Conservation (phyloP, 2,888 invertebrate genomes). For the Elysia crispata region DNA sequence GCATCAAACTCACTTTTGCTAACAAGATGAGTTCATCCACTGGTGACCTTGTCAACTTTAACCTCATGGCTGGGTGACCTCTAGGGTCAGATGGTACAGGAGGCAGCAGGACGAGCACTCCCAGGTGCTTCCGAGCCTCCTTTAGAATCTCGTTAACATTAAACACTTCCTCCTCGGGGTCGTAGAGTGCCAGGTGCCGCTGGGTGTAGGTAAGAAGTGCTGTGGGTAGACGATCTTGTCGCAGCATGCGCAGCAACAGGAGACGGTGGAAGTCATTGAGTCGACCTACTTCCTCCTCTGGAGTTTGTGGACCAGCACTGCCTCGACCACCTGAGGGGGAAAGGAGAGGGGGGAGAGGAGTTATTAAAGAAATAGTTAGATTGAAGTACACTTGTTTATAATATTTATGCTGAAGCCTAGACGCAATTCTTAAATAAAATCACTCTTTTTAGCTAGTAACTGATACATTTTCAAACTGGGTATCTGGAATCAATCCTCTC, state of each 20-base stretch:
- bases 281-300: constrained; percentile 66
- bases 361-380: neutral
- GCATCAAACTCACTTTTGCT: constrained; percentile 61
- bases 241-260: constrained; percentile 74
- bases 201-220: constrained; percentile 71
- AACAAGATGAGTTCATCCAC: constrained; percentile 63
- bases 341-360: neutral
- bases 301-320: constrained; percentile 40
- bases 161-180: constrained; percentile 59
- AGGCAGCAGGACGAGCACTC: constrained; percentile 71
- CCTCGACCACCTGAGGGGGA: constrained; percentile 42
- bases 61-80: constrained; percentile 62
- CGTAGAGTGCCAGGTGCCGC: constrained; percentile 65
- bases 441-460: too few relatives aligned
- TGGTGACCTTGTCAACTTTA: constrained; percentile 65
- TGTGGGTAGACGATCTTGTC: constrained; percentile 75
- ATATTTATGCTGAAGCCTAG: too few relatives aligned
- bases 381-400: too few relatives aligned
- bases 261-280: constrained; percentile 75
- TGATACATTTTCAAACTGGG: too few relatives aligned
- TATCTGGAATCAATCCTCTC: too few relatives aligned
- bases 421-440: too few relatives aligned
- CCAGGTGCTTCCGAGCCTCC: constrained; percentile 61
- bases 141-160: constrained; percentile 38
- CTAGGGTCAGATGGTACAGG: constrained; percentile 60